phyloP scores from a whole-genome alignment of 2,797 vertebrate species.

The Bryconaethiops microstoma region DNA sequence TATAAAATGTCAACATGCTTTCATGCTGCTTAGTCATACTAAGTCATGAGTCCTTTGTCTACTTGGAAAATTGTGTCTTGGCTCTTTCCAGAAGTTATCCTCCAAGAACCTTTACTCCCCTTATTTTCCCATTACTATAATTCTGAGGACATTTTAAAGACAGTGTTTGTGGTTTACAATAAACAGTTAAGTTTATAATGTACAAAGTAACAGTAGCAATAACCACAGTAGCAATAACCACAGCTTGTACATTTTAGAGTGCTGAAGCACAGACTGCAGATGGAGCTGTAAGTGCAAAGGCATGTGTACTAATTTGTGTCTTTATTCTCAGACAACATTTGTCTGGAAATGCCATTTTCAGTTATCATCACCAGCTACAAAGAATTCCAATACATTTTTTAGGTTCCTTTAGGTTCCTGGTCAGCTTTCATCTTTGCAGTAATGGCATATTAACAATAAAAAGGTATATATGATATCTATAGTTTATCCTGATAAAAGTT shows the following conservation, averaged over 20 bases:
- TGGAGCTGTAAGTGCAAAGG: neutral
- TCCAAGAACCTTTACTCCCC: neutral
- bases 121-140: neutral
- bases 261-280: neutral
- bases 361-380: neutral
- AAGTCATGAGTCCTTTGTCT: neutral
- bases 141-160: neutral
- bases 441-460: too few species aligned
- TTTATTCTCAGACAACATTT: neutral
- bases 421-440: too few species aligned
- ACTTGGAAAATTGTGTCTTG: neutral
- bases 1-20: conserved; percentile 20
- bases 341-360: neutral
- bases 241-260: neutral
- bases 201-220: neutral
- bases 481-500: too few species aligned
- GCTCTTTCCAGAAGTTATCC: neutral
- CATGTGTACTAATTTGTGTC: neutral
- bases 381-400: too few species aligned
- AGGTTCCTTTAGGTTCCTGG: too few species aligned
- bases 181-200: neutral
- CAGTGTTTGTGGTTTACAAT: neutral
- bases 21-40: conserved; percentile 5
- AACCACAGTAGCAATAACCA: neutral
- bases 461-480: too few species aligned